Conservation (phyloP, 2,113 vertebrate species). For the Equus przewalskii region DNA sequence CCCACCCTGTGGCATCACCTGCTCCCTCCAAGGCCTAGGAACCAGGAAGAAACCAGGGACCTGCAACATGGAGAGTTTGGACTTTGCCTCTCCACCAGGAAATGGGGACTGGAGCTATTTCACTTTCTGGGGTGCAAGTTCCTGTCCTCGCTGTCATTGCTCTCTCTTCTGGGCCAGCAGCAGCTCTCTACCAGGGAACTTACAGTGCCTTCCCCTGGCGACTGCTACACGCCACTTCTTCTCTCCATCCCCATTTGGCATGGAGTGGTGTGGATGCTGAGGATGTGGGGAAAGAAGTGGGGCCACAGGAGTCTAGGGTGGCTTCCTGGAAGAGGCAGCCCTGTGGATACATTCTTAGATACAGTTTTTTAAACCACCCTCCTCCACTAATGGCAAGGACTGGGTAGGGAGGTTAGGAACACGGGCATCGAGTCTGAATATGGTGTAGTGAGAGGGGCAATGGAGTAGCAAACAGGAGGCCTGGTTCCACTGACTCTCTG, state of each 20-base stretch:
- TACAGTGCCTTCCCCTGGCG: accelerated
- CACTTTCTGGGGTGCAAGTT: neutral
- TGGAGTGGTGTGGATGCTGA: neutral
- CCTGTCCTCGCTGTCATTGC: neutral
- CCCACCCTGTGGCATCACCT: neutral
- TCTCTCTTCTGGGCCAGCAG: neutral
- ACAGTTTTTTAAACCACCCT: neutral
- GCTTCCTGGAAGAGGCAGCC: conserved; percentile 28
- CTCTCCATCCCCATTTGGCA: neutral
- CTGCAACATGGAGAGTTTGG: neutral
- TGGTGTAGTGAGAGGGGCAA: accelerated
- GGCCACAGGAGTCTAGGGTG: neutral
- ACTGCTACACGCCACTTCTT: neutral
- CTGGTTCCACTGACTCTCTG: neutral
- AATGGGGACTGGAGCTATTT: accelerated
- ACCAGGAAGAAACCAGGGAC: neutral
- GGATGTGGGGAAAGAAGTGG: neutral
- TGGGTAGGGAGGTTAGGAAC: neutral
- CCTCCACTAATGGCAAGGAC: neutral
- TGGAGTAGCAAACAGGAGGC: neutral
- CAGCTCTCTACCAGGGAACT: neutral
- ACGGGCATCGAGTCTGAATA: neutral
- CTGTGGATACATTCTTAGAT: neutral
- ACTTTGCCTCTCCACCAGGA: neutral
- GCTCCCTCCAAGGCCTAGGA: neutral